Conservation (phyloP, 30 jellyfish, hydroid and myxozoan species). For the Mastigias papua region DNA sequence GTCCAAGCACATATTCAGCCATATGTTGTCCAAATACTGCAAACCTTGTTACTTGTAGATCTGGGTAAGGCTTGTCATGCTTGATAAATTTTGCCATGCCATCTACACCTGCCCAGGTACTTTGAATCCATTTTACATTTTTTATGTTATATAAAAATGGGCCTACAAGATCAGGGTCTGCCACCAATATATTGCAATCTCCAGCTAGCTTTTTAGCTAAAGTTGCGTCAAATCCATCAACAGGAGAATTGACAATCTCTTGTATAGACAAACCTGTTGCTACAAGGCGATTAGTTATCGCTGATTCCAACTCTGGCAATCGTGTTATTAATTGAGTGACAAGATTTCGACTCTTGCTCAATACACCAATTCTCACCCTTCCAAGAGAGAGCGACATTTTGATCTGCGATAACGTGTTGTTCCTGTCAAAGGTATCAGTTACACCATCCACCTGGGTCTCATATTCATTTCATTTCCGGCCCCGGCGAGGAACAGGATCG, state of each 20-base stretch:
- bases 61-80: conserved; percentile 61
- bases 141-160: too few species aligned
- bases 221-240: background rate
- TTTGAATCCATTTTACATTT: too few species aligned
- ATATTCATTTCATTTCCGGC: too few species aligned
- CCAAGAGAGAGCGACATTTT: background rate
- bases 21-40: conserved; percentile 65
- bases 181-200: conserved; percentile 54
- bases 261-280: conserved; percentile 29
- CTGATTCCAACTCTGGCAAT: conserved; percentile 31
- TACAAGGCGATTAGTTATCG: conserved; percentile 21
- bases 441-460: too few species aligned
- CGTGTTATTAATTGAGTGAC: background rate
- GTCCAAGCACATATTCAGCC: conserved; percentile 94
- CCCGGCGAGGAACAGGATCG: too few species aligned
- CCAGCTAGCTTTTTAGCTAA: conserved; percentile 34
- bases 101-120: conserved; percentile 92
- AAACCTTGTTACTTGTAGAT: conserved; percentile 10
- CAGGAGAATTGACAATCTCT: background rate
- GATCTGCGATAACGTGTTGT: background rate
- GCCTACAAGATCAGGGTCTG: conserved; percentile 58
- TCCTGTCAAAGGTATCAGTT: too few species aligned
- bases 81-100: conserved; percentile 9
- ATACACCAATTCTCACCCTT: conserved; percentile 37
- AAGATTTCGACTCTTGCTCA: conserved; percentile 26